Base-by-base conservation (phyloP, 2,113 vertebrate species). In the Gymnarchus niloticus region DNA sequence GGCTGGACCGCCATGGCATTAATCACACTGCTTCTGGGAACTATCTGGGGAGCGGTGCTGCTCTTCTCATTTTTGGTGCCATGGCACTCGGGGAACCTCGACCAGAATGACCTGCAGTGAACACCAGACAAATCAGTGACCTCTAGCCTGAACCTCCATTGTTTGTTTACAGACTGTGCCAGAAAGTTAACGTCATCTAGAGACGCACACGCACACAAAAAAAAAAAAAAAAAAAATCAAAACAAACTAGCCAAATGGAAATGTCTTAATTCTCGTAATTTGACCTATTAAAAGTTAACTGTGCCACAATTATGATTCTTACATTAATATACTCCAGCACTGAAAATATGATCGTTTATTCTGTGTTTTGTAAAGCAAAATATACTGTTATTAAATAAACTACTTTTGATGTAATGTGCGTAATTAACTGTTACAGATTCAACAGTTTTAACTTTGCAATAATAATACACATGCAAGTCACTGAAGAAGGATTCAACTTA, bases 1-100 rank as follows among this genome's bases (percentile, higher is more conserved):
- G 97, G 97, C 97, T 98, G 98, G 98, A 97, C 97, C 94, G 95
- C 93, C 92, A 95, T 96, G 96, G 96, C 96, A 99, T 99, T 99
- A 99, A 99, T 99, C 98, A 99, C 97, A 96, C 96, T 96, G 95
- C 95, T 98, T 92, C 94, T 93, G 94, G 95, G 96, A 95, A 96
- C 91, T 96, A 96, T 97, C 95, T 94, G 94, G 95, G 95, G 91
- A 95, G 94, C 93, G 91, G 91, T 90, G 88, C 89, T 91, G 91
- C 87, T 90, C 92, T 94, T 97, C 95, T 96, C 94, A 90, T 96
- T 97, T n/a, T 94, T 93, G 94, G 96, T 92, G 83, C 94, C 93
- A 51, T 93, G 95, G 95, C 49, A 91, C 93, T 93, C 93, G 92
- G 94, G 95, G 91, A 94, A 90, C 93, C 92, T 92, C 94, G 89